Evolutionary conservation across 2,113 vertebrate species (phyloP).

Genomic region (Rissa tridactyla): DNA sequence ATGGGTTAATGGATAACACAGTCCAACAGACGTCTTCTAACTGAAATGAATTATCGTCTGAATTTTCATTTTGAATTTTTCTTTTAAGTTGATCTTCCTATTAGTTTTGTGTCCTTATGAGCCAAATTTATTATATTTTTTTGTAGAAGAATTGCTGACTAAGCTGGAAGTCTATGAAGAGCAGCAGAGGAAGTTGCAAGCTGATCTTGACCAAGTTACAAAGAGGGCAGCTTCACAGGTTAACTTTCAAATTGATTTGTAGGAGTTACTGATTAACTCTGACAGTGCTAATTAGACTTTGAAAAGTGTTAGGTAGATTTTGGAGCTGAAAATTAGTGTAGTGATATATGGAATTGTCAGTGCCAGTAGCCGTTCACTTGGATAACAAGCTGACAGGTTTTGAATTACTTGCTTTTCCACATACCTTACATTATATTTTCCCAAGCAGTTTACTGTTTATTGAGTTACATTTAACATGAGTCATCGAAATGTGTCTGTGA

Average conservation of each 20-base stretch:
- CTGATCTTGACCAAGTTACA: slow-evolving; percentile 89
- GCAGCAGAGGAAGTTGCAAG: slow-evolving; percentile 87
- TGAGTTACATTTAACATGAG: background rate
- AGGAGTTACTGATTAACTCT: background rate
- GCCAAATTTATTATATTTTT: background rate
- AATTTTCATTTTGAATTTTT: background rate
- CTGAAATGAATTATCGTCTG: background rate
- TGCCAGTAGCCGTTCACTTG: background rate
- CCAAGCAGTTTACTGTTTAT: background rate
- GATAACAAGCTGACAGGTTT: background rate
- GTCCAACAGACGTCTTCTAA: background rate
- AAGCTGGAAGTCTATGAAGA: slow-evolving; percentile 89
- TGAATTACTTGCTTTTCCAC: background rate
- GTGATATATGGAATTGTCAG: background rate
- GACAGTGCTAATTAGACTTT: background rate
- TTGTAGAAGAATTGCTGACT: slow-evolving; percentile 80
- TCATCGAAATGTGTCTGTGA: background rate
- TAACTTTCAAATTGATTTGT: background rate
- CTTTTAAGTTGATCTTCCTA: background rate
- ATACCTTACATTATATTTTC: background rate
- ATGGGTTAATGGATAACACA: background rate
- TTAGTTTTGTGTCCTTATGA: background rate
- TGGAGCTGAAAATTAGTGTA: background rate
- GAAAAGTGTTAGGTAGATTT: background rate
- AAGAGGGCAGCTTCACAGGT: slow-evolving; percentile 91